Conservation (phyloP, 2,113 vertebrate genomes). For the Elephantulus edwardii region DNA sequence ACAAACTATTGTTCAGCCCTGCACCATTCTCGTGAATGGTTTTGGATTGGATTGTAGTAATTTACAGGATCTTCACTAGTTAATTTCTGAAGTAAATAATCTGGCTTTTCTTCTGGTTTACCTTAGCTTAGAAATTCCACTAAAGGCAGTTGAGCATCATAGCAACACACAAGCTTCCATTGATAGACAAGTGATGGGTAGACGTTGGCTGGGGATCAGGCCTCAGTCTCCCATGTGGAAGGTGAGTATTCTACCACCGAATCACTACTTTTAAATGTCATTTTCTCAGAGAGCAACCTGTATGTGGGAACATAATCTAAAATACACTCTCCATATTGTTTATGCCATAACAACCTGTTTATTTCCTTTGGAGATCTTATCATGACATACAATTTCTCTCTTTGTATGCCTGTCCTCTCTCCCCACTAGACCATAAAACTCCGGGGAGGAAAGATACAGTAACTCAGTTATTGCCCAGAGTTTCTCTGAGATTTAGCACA, state of each 20-base stretch:
- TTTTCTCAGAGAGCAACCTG: neutral
- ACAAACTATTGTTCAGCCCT: neutral
- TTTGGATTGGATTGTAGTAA: neutral
- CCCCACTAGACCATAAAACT: neutral
- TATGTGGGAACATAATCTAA: neutral
- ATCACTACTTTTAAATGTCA: neutral
- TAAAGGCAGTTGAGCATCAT: neutral
- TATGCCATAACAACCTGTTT: neutral
- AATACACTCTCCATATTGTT: neutral
- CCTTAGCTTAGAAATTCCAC: neutral
- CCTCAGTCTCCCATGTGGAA: neutral
- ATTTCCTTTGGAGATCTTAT: neutral
- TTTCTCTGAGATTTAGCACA: neutral
- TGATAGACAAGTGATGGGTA: neutral
- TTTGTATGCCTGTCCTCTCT: neutral
- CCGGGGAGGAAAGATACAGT: neutral
- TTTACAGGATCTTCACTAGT: neutral
- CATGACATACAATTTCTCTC: neutral
- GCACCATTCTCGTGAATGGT: neutral
- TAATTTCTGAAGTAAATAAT: neutral
- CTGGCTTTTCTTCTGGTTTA: neutral
- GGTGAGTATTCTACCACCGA: too few species aligned
- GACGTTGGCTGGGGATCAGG: neutral
- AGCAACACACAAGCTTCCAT: neutral
- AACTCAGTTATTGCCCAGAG: neutral